Evolutionary conservation across 1,140 invertebrate genomes (phyloP).

Genomic region (Pentalonia nigronervosa): DNA sequence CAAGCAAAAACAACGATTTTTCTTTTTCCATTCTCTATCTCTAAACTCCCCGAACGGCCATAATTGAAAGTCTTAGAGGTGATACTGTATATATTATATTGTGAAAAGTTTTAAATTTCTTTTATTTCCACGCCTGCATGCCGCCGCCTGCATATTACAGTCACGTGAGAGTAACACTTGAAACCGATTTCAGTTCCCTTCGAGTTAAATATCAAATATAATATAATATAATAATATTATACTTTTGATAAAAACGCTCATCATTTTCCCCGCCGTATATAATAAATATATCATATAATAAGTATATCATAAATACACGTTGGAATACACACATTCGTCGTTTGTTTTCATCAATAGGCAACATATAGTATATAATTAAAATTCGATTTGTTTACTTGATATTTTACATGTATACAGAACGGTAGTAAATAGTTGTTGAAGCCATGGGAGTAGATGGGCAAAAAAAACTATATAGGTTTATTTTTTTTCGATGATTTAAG

Average conservation of each 20-base stretch:
- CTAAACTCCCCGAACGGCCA: constrained; percentile 52
- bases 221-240: neutral
- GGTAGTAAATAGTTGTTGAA: neutral
- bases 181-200: constrained; percentile 32
- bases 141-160: neutral
- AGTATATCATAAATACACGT: neutral
- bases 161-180: neutral
- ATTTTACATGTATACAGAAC: neutral
- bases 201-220: constrained; percentile 21
- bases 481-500: neutral
- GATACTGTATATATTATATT: constrained; percentile 44
- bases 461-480: no score
- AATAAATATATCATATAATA: no score
- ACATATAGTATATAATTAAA: neutral
- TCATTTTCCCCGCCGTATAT: neutral
- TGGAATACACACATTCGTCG: neutral
- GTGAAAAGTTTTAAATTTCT: constrained; percentile 49
- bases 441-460: neutral
- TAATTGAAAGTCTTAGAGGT: constrained; percentile 56
- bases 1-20: constrained; percentile 54
- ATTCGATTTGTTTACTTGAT: neutral
- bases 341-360: neutral
- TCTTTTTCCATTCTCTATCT: constrained; percentile 43
- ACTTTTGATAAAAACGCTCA: neutral
- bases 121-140: constrained; percentile 11